phyloP scores from a whole-genome alignment of 2,888 invertebrate genomes.

The Didymodactylos carnosus region DNA sequence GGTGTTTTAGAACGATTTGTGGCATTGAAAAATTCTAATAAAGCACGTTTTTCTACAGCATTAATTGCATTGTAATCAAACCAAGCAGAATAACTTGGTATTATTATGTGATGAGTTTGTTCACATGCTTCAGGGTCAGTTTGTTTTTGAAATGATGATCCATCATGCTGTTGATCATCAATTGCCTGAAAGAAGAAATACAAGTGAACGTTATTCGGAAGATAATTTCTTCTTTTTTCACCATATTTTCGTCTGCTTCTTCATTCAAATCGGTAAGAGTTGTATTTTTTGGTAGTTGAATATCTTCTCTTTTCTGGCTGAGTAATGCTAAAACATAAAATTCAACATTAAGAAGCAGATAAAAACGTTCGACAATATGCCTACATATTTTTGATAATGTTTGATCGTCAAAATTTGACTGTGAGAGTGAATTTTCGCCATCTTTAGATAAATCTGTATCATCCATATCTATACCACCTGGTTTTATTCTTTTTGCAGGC shows the following conservation, averaged over 20 bases:
- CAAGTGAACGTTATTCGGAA: too few relatives aligned
- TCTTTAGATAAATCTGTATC: background rate
- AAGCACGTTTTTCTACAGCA: constrained; percentile 81
- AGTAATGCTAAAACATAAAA: background rate
- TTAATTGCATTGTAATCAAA: constrained; percentile 97
- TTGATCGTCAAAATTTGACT: background rate
- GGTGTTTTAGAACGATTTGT: constrained; percentile 96
- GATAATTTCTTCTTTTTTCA: too few relatives aligned
- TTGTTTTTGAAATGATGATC: background rate
- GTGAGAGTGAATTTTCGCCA: background rate
- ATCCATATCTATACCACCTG: background rate
- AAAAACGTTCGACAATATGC: background rate
- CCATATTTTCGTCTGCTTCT: background rate
- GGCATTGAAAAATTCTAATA: constrained; percentile 93
- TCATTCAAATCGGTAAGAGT: background rate
- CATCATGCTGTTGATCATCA: background rate
- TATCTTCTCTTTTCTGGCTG: background rate
- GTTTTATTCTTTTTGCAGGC: background rate
- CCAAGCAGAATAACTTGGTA: constrained; percentile 89
- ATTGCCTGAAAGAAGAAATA: too few relatives aligned
- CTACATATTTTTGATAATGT: background rate
- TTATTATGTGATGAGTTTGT: constrained; percentile 65
- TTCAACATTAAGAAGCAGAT: too few relatives aligned
- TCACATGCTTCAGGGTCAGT: constrained; percentile 7
- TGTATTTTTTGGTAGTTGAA: background rate